Percentiles rank a stretch among this genome's conserved stretches.
These are phyloP conservation scores for Chloroceryle inda DNA, from an alignment of 2,797 vertebrate genomes.

Conservation along the genomic window DNA sequence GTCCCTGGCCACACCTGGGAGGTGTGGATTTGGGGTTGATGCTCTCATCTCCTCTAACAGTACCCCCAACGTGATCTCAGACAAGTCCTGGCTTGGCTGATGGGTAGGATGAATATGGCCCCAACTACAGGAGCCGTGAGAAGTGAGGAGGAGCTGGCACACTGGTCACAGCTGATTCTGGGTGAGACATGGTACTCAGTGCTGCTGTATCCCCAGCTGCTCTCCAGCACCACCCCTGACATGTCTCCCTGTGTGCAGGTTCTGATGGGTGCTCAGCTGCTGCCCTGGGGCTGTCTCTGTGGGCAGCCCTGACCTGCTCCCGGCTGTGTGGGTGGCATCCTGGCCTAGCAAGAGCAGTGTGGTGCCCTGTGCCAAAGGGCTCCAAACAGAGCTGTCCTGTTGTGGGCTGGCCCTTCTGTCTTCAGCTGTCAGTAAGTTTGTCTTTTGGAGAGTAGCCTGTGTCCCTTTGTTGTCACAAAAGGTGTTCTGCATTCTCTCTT, in stretches of 20 bases:
- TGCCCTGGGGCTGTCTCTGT: not conserved
- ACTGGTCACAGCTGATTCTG: not conserved
- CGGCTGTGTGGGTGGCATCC: not conserved
- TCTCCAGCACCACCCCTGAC: not conserved
- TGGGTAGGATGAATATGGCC: not conserved
- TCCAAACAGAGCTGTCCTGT: not conserved
- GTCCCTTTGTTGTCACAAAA: not conserved
- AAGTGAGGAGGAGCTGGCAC: not conserved
- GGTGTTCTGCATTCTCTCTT: not conserved
- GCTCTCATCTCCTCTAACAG: not conserved
- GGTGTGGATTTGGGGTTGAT: not conserved
- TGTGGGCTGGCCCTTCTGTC: not conserved
- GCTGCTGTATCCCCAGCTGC: accelerated
- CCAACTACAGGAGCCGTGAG: not conserved
- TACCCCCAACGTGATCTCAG: accelerated
- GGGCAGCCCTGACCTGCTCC: not conserved
- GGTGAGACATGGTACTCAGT: not conserved
- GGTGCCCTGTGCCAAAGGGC: not conserved
- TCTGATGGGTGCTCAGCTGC: not conserved
- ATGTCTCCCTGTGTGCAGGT: accelerated
- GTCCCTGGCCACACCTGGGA: not conserved
- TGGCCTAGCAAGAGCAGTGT: not conserved
- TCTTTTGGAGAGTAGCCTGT: not conserved
- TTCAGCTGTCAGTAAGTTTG: not conserved
- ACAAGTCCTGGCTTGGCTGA: accelerated